Conservation (phyloP, 2,113 vertebrate genomes). For the Vidua macroura region DNA sequence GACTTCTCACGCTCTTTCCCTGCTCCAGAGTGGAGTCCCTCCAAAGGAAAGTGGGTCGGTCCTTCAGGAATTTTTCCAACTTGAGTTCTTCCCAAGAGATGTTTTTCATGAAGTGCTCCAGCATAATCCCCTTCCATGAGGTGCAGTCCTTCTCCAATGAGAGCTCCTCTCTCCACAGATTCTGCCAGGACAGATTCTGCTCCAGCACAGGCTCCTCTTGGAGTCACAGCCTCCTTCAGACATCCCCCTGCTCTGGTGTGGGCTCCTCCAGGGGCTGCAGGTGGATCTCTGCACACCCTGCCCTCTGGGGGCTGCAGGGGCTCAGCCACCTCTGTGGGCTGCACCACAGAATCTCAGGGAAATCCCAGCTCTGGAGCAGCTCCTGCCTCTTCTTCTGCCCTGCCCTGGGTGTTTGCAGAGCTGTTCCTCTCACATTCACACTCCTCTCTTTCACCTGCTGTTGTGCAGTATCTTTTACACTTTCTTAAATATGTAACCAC, state of each 20-base stretch:
- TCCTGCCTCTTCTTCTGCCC: not conserved
- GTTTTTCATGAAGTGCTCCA: not conserved
- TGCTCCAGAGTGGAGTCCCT: not conserved
- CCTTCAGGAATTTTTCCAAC: not conserved
- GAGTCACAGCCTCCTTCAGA: not conserved
- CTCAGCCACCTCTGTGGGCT: not conserved
- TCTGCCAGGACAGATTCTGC: not conserved
- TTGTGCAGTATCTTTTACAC: not conserved
- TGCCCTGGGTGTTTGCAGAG: not conserved
- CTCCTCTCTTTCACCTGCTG: not conserved
- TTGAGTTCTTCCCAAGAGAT: accelerated
- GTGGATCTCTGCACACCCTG: not conserved
- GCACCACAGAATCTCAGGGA: accelerated
- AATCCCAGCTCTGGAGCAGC: not conserved
- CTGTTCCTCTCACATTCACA: not conserved
- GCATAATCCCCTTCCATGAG: accelerated
- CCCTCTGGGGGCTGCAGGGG: not conserved
- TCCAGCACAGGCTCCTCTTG: accelerated
- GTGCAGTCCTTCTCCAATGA: not conserved
- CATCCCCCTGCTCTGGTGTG: accelerated
- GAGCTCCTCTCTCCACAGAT: not conserved
- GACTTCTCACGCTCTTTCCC: not conserved
- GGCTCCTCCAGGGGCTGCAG: not conserved
- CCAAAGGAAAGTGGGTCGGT: not conserved
- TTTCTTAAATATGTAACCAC: not conserved